Base-by-base conservation (phyloP, 1,140 invertebrate genomes). In the Ceratina calcarata region DNA sequence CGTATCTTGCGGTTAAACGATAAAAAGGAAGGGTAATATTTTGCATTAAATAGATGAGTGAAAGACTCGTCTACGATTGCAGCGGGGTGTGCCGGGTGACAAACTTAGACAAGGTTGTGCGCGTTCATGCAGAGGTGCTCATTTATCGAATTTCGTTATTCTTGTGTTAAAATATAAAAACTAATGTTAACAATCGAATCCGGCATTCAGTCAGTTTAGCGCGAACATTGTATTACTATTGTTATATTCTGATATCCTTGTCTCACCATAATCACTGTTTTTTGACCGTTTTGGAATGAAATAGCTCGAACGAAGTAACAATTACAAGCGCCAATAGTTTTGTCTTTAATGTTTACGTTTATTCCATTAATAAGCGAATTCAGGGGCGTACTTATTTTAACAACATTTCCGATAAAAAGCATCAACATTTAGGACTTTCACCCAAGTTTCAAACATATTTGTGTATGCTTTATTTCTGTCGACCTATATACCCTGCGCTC, bases 1-100 rank as follows among this genome's bases (percentile, higher is more conserved):
- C 8, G 18, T 20, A 2, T 20, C 18, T 22, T 60, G 27, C 27
- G 32, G 37, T 45, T 45, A 45, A 37, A 10, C 7, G 13, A n/a
- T 12, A 13, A 3, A 24, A n/a, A 13, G 12, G 7, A 24, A 37
- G 37, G 37, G 37, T 3, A 0, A 58, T 37, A 18, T 20, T 20
- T 0, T 16, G 20, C 18, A 13, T 1, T 4, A 15, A 51, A 22
- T 49, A 57, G 18, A 27, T 2, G 20, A 16, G 15, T 62, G 2
- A 24, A 51, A 51, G 18, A 57, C 24, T 51, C 1, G 24, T 20
- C 37, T 37, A 74, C 37, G 61, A 22, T 73, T 49, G 7, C 10
- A 45, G 57, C 53, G 60, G 76, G 68, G 68, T 85, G 75, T 79
- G 73, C 71, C 84, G 70, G 72, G 22, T 78, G 76, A 82, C 67